Conservation (phyloP, 2,888 invertebrate genomes). For the Dryomyza anilis region DNA sequence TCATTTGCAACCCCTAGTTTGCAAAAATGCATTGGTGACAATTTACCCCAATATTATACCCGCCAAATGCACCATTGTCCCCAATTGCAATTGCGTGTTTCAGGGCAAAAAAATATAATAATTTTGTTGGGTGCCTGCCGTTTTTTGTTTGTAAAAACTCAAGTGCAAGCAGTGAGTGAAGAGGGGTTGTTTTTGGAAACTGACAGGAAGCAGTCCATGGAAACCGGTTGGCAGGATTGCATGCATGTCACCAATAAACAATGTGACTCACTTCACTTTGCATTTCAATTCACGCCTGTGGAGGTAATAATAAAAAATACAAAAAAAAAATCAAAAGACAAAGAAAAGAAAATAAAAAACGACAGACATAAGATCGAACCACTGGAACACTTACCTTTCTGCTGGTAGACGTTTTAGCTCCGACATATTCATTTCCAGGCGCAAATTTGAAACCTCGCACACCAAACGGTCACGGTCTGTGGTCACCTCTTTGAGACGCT, state of each 20-base stretch:
- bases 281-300: background rate
- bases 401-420: conserved; percentile 59
- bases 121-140: too few species aligned
- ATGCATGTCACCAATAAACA: background rate
- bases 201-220: conserved; percentile 1
- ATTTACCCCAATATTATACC: too few species aligned
- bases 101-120: too few species aligned
- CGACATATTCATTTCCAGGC: conserved; percentile 60
- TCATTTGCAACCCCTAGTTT: too few species aligned
- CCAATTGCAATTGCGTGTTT: too few species aligned
- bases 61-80: too few species aligned
- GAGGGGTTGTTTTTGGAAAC: background rate
- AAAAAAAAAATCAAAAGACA: too few species aligned
- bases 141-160: too few species aligned
- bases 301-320: background rate
- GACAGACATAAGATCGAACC: background rate
- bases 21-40: too few species aligned
- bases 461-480: conserved; percentile 57
- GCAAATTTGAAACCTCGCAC: conserved; percentile 59
- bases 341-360: background rate
- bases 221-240: conserved; percentile 6
- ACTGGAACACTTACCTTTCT: conserved; percentile 53
- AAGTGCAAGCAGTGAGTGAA: too few species aligned
- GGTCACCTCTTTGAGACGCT: conserved; percentile 55
- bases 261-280: background rate